phyloP scores from a whole-genome alignment of 1,140 invertebrate genomes.

The Lordiphosa clarofinis region DNA sequence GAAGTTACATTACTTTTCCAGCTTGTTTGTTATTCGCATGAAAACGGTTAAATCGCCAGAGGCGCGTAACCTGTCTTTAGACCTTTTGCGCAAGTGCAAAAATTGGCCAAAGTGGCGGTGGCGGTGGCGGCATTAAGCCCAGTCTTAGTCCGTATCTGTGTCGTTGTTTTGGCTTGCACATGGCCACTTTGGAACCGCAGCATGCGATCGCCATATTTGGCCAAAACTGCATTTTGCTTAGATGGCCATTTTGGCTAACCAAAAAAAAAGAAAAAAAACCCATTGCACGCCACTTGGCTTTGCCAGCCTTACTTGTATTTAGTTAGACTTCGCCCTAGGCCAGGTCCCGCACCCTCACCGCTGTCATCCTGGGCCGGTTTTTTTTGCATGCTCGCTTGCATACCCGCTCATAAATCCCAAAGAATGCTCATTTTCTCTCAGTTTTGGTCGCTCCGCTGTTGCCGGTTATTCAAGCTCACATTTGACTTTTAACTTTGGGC shows the following conservation, averaged over 20 bases:
- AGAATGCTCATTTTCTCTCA: conserved; percentile 66
- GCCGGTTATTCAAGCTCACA: conserved; percentile 72
- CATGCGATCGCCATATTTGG: conserved; percentile 75
- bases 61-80: conserved; percentile 75
- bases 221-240: conserved; percentile 68
- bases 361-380: conserved; percentile 36
- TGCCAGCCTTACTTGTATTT: conserved; percentile 71
- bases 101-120: conserved; percentile 65
- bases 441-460: conserved; percentile 18
- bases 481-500: conserved; percentile 75
- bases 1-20: conserved; percentile 12
- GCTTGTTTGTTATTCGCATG: conserved; percentile 32
- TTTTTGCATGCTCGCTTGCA: conserved; percentile 39
- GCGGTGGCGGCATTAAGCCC: conserved; percentile 24
- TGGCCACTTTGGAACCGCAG: conserved; percentile 59
- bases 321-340: conserved; percentile 75
- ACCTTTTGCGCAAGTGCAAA: conserved; percentile 78
- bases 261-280: conserved; percentile 10
- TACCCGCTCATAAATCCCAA: conserved; percentile 68
- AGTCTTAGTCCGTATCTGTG: conserved; percentile 46
- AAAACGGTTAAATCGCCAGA: conserved; percentile 74
- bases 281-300: conserved; percentile 73
- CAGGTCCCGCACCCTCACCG: background rate
- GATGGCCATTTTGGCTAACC: conserved; percentile 44
- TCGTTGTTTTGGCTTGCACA: conserved; percentile 29